Evolutionary conservation across 2,113 vertebrate species (phyloP).

Genomic region (Probosciger aterrimus): DNA sequence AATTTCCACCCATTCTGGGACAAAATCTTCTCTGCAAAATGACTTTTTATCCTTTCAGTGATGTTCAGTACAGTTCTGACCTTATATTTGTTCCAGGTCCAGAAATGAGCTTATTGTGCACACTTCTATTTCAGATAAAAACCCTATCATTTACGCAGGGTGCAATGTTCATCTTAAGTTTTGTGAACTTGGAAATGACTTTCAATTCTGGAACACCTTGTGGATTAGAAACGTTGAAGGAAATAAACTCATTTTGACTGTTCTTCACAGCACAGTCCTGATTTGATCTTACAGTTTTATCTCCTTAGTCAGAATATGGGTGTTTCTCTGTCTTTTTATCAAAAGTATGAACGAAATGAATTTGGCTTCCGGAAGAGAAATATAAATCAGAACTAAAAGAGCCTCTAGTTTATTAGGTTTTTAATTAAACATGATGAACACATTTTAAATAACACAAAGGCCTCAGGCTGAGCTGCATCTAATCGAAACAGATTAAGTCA

Average conservation of each 20-base stretch:
- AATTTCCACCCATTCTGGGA: not conserved
- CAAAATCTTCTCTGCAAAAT: not conserved
- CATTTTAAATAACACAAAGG: slow-evolving; percentile 75
- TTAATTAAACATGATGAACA: slow-evolving; percentile 80
- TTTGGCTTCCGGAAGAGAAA: slow-evolving; percentile 16
- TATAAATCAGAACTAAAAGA: slow-evolving; percentile 17
- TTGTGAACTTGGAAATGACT: not conserved
- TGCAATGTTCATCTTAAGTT: not conserved
- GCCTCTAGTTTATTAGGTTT: slow-evolving; percentile 71
- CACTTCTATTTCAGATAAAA: not conserved
- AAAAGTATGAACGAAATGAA: not conserved
- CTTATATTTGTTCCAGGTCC: not conserved
- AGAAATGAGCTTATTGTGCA: not conserved
- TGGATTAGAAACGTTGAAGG: not conserved
- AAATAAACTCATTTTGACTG: not conserved
- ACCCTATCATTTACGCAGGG: not conserved
- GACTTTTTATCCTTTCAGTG: not conserved
- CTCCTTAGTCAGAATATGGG: not conserved
- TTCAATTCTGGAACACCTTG: not conserved
- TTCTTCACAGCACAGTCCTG: not conserved
- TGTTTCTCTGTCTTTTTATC: not conserved
- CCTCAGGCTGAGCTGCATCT: slow-evolving; percentile 66
- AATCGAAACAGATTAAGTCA: slow-evolving; percentile 77
- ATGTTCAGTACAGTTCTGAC: not conserved
- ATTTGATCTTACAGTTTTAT: not conserved